Conservation (phyloP, 92 coral and sea anemone species). For the Zoanthus sociatus region DNA sequence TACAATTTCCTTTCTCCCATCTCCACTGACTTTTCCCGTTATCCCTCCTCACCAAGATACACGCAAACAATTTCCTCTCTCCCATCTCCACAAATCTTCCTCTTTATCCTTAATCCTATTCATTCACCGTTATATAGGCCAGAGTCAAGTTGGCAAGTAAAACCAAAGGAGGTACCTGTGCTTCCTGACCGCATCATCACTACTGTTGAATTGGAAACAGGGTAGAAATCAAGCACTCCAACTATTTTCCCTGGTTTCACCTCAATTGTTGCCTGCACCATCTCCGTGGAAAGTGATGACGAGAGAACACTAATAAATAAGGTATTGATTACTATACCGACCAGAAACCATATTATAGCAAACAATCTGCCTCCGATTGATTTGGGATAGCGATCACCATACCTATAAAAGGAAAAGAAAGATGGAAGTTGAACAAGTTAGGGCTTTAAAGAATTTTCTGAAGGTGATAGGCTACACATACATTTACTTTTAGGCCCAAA, state of each 20-base stretch:
- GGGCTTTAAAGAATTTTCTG: no score
- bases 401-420: background rate
- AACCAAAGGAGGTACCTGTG: background rate
- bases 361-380: background rate
- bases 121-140: no score
- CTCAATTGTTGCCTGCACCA: background rate
- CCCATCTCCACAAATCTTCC: no score
- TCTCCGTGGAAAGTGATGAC: conserved; percentile 3
- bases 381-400: conserved; percentile 20
- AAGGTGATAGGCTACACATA: no score
- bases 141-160: background rate
- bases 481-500: no score
- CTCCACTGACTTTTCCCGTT: no score
- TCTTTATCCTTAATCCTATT: no score
- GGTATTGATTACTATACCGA: background rate
- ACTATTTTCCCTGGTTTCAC: conserved; percentile 4
- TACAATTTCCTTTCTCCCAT: no score
- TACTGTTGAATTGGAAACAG: background rate
- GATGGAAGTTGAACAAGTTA: no score
- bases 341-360: background rate
- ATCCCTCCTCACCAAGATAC: no score
- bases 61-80: no score
- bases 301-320: background rate
- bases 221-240: background rate
- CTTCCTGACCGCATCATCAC: background rate